Conservation (phyloP, 2,888 invertebrate species). For the Drosophila anomalipes region DNA sequence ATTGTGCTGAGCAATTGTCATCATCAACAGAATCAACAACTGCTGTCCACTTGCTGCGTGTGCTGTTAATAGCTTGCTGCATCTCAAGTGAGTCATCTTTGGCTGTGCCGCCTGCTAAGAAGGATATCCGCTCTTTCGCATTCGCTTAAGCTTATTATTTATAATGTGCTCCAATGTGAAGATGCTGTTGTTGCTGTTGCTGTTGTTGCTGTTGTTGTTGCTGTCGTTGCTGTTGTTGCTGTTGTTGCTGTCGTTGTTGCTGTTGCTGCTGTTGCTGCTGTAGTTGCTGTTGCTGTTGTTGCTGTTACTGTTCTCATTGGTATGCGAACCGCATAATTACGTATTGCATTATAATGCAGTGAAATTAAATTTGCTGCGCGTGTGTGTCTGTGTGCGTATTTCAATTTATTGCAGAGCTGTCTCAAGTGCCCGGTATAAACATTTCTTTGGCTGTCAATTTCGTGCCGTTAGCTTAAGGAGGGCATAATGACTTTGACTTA, state of each 20-base stretch:
- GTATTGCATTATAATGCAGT: conserved; percentile 60
- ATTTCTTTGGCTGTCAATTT: conserved; percentile 5
- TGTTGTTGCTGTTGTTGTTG: background rate
- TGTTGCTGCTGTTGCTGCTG: background rate
- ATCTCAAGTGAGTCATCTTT: conserved; percentile 42
- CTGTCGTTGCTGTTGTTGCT: fast-evolving
- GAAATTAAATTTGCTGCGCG: conserved; percentile 42
- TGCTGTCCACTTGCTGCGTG: conserved; percentile 53
- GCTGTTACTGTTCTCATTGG: conserved; percentile 16
- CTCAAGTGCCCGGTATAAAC: conserved; percentile 51
- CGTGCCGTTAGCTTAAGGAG: conserved; percentile 1
- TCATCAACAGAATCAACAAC: conserved; percentile 42
- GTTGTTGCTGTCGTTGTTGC: background rate
- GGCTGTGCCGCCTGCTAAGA: conserved; percentile 56
- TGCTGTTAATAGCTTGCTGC: conserved; percentile 41
- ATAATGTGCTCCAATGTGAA: conserved; percentile 35
- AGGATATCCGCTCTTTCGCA: conserved; percentile 68
- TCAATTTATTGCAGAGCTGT: conserved; percentile 46
- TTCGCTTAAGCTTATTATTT: conserved; percentile 46
- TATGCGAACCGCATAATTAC: conserved; percentile 71
- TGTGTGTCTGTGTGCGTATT: conserved; percentile 19
- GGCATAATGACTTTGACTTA: background rate
- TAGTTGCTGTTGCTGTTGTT: background rate
- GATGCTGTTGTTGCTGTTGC: background rate
- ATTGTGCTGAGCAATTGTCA: conserved; percentile 38